Conservation (phyloP, 2,888 invertebrate genomes). For the Platycheirus albimanus region DNA sequence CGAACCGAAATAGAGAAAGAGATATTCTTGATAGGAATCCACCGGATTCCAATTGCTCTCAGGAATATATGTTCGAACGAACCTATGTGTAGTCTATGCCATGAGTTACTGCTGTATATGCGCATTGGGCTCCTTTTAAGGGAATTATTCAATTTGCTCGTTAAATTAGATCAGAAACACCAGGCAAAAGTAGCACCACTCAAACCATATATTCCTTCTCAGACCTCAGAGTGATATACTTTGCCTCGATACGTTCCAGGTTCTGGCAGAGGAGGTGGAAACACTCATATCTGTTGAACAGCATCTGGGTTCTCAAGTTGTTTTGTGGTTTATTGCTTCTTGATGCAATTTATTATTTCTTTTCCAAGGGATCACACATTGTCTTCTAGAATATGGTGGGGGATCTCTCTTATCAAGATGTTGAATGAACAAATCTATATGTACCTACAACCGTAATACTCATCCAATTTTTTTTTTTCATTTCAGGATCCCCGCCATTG, state of each 20-base stretch:
- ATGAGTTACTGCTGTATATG: not conserved
- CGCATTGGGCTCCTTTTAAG: constrained; percentile 76
- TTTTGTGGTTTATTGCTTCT: constrained; percentile 71
- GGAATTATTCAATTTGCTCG: constrained; percentile 79
- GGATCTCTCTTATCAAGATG: constrained; percentile 63
- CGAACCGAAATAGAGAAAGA: constrained; percentile 41
- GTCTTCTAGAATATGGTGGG: constrained; percentile 4
- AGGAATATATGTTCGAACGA: constrained; percentile 12
- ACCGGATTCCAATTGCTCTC: constrained; percentile 48
- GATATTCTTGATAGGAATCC: constrained; percentile 50
- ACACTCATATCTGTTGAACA: constrained; percentile 40
- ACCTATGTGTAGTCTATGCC: not conserved
- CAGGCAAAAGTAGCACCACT: constrained; percentile 27
- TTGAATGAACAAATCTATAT: constrained; percentile 25
- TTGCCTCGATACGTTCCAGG: not conserved
- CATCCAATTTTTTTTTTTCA: constrained; percentile 64
- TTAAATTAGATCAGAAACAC: constrained; percentile 78
- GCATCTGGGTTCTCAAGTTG: constrained; percentile 49
- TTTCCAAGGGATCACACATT: constrained; percentile 37
- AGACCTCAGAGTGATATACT: not conserved
- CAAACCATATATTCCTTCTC: too few species aligned
- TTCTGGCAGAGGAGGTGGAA: constrained; percentile 26
- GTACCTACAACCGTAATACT: constrained; percentile 46
- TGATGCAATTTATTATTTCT: constrained; percentile 68
- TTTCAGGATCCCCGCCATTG: constrained; percentile 93